A percentile compares a stretch with the other conserved stretches of the same genome.
These are phyloP conservation scores for Pentalonia nigronervosa DNA, from an alignment of 1,140 invertebrate genomes.

Conservation along the genomic window DNA sequence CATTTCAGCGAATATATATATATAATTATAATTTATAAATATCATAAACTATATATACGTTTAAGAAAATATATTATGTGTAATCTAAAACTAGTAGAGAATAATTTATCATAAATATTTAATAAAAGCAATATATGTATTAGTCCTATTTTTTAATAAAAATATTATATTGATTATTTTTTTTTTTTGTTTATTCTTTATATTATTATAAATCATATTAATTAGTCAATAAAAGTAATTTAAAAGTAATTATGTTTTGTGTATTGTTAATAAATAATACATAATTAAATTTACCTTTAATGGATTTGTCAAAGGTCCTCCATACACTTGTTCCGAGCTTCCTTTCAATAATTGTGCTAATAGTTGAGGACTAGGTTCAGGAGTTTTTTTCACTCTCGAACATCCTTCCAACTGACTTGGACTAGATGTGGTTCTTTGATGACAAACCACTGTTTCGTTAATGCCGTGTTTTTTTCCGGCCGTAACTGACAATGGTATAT, in stretches of 20 bases:
- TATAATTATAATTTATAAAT: neutral
- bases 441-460: conserved; percentile 66
- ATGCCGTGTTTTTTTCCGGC: conserved; percentile 61
- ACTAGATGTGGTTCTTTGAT: conserved; percentile 80
- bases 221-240: neutral
- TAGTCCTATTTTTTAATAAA: neutral
- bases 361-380: conserved; percentile 74
- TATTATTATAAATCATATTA: neutral
- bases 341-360: conserved; percentile 77
- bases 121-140: neutral
- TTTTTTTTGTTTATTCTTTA: too few species aligned
- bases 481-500: conserved; percentile 64
- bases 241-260: neutral
- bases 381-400: conserved; percentile 58
- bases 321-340: conserved; percentile 71
- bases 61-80: neutral
- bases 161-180: neutral
- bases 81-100: neutral
- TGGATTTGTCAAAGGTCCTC: conserved; percentile 39
- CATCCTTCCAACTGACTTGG: conserved; percentile 76
- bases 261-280: neutral
- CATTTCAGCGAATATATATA: neutral
- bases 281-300: conserved; percentile 33
- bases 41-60: neutral
- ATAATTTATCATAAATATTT: neutral